Evolutionary conservation across 2,797 vertebrate genomes (phyloP).

Genomic region (Peromyscus attwateri): DNA sequence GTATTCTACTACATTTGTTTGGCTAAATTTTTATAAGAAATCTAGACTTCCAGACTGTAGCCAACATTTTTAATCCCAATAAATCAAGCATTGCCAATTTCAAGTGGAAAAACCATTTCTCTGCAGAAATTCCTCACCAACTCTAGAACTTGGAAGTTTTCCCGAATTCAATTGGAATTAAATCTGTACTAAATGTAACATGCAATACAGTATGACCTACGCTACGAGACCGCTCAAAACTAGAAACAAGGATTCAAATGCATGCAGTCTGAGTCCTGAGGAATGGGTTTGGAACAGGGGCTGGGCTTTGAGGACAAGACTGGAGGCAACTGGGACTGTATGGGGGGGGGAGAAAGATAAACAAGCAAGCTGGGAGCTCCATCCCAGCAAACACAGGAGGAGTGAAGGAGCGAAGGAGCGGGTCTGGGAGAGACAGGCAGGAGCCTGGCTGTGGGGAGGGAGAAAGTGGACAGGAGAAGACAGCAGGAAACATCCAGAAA

Average conservation of each 20-base stretch:
- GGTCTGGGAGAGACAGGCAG: background rate
- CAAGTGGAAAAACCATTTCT: background rate
- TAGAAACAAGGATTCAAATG: background rate
- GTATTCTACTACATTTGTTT: background rate
- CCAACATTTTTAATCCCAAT: background rate
- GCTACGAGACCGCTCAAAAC: background rate
- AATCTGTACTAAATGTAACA: background rate
- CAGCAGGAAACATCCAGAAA: background rate
- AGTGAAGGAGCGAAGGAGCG: background rate
- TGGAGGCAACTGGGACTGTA: background rate
- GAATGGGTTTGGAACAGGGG: accelerated
- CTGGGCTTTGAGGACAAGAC: background rate
- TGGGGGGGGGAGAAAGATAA: background rate
- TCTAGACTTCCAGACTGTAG: background rate
- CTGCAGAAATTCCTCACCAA: slow-evolving; percentile 22
- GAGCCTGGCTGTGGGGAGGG: background rate
- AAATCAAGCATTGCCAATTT: slow-evolving; percentile 6
- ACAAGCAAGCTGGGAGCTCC: background rate
- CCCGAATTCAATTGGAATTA: background rate
- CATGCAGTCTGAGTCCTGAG: background rate
- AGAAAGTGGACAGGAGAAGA: background rate
- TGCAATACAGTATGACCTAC: background rate
- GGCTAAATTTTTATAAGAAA: slow-evolving; percentile 7
- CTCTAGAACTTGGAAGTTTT: background rate
- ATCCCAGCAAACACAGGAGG: background rate